Conservation (phyloP, 1,140 invertebrate species). For the Scylla paramamosain region DNA sequence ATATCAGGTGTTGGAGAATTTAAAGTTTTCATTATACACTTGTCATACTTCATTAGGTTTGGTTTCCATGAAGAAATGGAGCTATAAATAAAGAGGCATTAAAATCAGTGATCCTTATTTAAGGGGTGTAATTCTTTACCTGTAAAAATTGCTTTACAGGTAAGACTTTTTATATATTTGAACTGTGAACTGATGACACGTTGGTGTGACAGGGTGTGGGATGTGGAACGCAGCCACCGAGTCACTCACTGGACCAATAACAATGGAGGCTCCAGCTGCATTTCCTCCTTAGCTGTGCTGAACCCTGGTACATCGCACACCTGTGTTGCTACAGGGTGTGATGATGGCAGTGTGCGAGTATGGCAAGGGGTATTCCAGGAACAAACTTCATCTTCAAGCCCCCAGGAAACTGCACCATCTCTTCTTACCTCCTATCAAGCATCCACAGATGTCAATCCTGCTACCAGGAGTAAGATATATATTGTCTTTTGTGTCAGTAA, state of each 20-base stretch:
- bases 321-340: slow-evolving; percentile 86
- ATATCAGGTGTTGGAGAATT: too few relatives aligned
- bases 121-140: too few relatives aligned
- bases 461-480: slow-evolving; percentile 79
- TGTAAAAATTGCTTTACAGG: too few relatives aligned
- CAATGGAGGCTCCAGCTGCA: slow-evolving; percentile 82
- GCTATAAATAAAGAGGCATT: too few relatives aligned
- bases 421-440: slow-evolving; percentile 92
- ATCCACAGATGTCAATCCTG: slow-evolving; percentile 85
- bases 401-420: slow-evolving; percentile 75
- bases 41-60: too few relatives aligned
- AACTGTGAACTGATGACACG: too few relatives aligned
- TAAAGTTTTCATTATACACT: too few relatives aligned
- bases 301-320: slow-evolving; percentile 91
- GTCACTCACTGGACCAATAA: slow-evolving; percentile 80
- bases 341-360: slow-evolving; percentile 89
- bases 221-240: slow-evolving; percentile 81
- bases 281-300: slow-evolving; percentile 92
- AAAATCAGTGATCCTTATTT: too few relatives aligned
- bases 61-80: too few relatives aligned
- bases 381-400: background rate
- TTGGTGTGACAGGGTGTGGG: slow-evolving; percentile 80
- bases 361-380: slow-evolving; percentile 82
- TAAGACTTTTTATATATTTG: too few relatives aligned
- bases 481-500: background rate